phyloP scores from a whole-genome alignment of 2,797 vertebrate species.

The Poeciliopsis paucimaculata region DNA sequence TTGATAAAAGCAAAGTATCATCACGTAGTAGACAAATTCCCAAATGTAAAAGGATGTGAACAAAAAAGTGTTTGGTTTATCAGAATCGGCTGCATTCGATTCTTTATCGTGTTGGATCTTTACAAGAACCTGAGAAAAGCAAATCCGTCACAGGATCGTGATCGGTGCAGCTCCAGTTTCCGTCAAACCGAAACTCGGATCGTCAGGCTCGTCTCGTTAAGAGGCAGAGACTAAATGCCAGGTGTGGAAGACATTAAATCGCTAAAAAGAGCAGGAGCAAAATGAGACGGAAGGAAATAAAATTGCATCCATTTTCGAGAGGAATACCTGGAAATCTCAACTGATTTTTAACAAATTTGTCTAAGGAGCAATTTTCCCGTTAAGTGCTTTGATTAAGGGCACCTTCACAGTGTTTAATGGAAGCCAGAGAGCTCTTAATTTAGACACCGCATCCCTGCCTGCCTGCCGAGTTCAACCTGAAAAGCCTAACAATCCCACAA shows the following conservation, averaged over 20 bases:
- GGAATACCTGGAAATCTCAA: slow-evolving; percentile 12
- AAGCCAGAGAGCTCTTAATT: slow-evolving; percentile 16
- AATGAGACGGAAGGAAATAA: background rate
- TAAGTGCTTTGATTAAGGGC: slow-evolving; percentile 52
- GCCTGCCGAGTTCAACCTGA: background rate
- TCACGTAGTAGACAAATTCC: background rate
- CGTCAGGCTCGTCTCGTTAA: background rate
- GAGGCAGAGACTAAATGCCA: background rate
- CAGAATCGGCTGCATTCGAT: background rate
- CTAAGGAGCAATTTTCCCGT: slow-evolving; percentile 23
- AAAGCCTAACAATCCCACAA: background rate
- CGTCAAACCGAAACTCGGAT: background rate
- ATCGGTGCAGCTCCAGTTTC: background rate
- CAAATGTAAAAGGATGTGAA: background rate
- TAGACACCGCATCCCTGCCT: background rate
- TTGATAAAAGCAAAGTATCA: background rate
- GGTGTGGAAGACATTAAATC: background rate
- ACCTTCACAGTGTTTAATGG: slow-evolving; percentile 36
- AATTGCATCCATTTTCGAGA: background rate
- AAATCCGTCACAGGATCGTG: background rate
- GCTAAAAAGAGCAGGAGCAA: background rate
- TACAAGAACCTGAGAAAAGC: background rate
- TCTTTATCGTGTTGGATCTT: background rate
- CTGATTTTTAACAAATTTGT: slow-evolving; percentile 7
- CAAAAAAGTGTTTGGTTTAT: background rate